Percentiles rank a stretch among this genome's conserved stretches.
phyloP scores from a whole-genome alignment of 2,113 vertebrate genomes.

The Microtus oregoni region DNA sequence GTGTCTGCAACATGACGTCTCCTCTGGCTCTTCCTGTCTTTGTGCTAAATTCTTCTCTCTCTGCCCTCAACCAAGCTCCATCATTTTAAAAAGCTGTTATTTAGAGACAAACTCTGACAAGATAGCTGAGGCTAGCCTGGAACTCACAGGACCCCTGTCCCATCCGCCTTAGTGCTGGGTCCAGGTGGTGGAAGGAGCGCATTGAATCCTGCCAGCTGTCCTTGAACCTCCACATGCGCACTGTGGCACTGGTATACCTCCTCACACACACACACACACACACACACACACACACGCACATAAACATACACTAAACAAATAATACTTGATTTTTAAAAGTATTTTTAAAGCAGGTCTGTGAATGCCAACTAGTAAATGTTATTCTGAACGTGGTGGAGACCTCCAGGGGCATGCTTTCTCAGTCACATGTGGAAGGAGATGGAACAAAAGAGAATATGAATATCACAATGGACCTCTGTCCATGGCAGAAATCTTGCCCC shows the following conservation, averaged over 20 bases:
- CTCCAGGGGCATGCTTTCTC: neutral
- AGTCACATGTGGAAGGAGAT: neutral
- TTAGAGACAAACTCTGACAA: neutral
- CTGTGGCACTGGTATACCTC: too few species aligned
- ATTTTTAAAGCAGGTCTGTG: neutral
- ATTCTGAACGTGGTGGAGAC: neutral
- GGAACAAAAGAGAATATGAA: neutral
- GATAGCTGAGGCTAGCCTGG: too few species aligned
- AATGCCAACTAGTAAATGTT: slow-evolving; percentile 15
- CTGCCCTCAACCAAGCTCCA: neutral
- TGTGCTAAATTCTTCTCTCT: neutral
- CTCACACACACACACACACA: too few species aligned
- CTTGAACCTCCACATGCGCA: neutral
- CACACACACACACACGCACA: neutral
- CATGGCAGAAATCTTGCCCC: neutral
- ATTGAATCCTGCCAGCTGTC: too few species aligned
- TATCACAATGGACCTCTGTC: neutral
- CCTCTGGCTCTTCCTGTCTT: neutral
- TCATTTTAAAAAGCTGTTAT: neutral
- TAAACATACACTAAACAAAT: too few species aligned
- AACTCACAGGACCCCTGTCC: neutral
- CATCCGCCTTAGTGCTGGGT: neutral
- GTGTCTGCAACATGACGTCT: neutral
- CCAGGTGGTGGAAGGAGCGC: neutral
- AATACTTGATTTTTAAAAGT: neutral